Base-by-base conservation (phyloP, 2,113 vertebrate genomes). In the Ptyas mucosa region DNA sequence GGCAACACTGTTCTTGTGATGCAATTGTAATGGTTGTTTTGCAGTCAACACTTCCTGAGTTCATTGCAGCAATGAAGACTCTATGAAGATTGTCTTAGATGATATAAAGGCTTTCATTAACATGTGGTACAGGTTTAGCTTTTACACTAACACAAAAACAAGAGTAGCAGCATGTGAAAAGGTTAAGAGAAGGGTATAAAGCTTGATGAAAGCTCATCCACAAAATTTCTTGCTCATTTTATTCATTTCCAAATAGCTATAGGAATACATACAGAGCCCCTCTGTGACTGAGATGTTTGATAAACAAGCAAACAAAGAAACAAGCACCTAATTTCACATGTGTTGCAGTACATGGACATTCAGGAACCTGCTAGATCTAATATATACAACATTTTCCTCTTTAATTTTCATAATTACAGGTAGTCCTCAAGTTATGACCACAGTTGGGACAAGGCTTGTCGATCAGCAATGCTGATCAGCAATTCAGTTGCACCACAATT, bases 1-100 rank as follows among this genome's bases (percentile, higher is more conserved):
- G 69, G 96, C 96, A 97, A 96, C 96, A 95, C 58, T 3, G 15
- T 95, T 95, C 93, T 52, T 93, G 93, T 91, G 95, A 95, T 93
- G 94, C 8, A 58, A 96, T 91, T 81, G 88, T 91, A 51, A 49
- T 69, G 95, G 95, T 93, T 91, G 85, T 61, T 92, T 93, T 92
- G 87, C 92, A 96, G 92, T 93, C 87, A 55, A 92, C 93, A 93
- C 88, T 86, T 93, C 87, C 89, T 2, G 3, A 34, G 34, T 0
- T 39, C 88, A 90, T 91, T 46, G 8, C 0, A 5, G 52, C 64
- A 89, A 81, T 46, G 51, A 81, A 57, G 64, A 29, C 92, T 34
- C 92, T 93, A 39, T 69, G 53, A 58, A 85, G 52, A 94, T 94
- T 88, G 43, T 29, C 53, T 23, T 24, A n/a, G 53, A 87, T 87